phyloP scores from a whole-genome alignment of 2,797 vertebrate genomes.

The Microtus agrestis region DNA sequence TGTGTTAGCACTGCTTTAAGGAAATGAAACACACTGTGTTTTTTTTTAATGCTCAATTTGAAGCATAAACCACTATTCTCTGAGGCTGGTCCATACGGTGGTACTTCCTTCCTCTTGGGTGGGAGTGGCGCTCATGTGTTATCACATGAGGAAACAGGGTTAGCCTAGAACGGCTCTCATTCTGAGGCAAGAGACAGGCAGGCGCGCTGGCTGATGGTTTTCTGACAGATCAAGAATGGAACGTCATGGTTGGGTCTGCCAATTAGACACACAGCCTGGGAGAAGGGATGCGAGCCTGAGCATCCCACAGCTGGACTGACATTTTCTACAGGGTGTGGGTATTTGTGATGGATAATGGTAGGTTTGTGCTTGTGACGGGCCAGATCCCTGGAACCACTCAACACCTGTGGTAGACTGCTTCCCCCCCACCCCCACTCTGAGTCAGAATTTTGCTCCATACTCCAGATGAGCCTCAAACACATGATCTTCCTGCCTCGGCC shows the following conservation, averaged over 20 bases:
- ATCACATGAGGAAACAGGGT: neutral
- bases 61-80: neutral
- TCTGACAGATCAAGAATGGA: neutral
- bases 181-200: neutral
- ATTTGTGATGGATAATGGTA: neutral
- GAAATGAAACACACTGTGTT: constrained; percentile 40
- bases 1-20: neutral
- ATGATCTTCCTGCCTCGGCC: neutral
- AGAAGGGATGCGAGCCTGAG: rapidly evolving
- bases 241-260: neutral
- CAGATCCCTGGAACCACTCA: neutral
- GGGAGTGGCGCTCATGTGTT: neutral
- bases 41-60: neutral
- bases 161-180: neutral
- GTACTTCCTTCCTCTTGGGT: neutral
- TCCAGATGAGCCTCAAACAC: neutral
- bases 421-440: neutral
- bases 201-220: neutral
- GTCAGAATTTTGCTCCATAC: neutral
- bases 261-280: neutral
- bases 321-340: neutral
- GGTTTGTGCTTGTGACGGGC: neutral
- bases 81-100: neutral
- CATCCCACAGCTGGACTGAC: rapidly evolving
- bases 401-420: neutral